Evolutionary conservation across 1,140 invertebrate species (phyloP).

Genomic region (Drosophila pallidifrons): DNA sequence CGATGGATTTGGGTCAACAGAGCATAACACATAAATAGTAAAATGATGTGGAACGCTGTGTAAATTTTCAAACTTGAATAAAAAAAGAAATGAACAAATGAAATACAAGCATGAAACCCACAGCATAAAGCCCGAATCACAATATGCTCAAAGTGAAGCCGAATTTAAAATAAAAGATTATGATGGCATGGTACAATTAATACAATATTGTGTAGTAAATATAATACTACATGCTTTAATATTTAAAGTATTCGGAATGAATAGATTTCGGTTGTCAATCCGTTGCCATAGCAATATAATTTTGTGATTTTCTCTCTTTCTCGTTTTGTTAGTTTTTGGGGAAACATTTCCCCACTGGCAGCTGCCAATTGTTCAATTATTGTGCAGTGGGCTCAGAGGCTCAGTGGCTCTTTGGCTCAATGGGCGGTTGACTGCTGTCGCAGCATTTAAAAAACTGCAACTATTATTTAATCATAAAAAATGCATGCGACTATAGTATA

Average conservation of each 20-base stretch:
- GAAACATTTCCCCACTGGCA: constrained; percentile 67
- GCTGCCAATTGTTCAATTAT: constrained; percentile 82
- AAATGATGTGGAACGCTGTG: no score
- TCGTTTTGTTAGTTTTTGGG: constrained; percentile 19
- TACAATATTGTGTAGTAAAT: not conserved
- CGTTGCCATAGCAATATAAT: constrained; percentile 1
- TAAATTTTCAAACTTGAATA: not conserved
- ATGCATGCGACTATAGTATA: constrained; percentile 82
- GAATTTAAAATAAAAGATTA: constrained; percentile 26
- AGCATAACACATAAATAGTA: no score
- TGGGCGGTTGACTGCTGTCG: constrained; percentile 53
- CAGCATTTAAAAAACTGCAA: constrained; percentile 63
- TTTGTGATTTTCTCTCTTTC: no score
- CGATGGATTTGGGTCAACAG: no score
- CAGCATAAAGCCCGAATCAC: constrained; percentile 29
- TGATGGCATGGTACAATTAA: constrained; percentile 11
- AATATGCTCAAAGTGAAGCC: constrained; percentile 32
- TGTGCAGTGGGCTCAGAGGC: constrained; percentile 57
- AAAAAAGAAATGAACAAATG: not conserved
- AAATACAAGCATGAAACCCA: not conserved
- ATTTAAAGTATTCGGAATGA: constrained; percentile 70
- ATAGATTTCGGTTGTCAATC: constrained; percentile 53
- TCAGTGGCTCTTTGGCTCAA: constrained; percentile 35
- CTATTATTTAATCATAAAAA: constrained; percentile 83
- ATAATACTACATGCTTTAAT: constrained; percentile 41